Conservation (phyloP, 1,140 invertebrate genomes). For the Cyclina sinensis region DNA sequence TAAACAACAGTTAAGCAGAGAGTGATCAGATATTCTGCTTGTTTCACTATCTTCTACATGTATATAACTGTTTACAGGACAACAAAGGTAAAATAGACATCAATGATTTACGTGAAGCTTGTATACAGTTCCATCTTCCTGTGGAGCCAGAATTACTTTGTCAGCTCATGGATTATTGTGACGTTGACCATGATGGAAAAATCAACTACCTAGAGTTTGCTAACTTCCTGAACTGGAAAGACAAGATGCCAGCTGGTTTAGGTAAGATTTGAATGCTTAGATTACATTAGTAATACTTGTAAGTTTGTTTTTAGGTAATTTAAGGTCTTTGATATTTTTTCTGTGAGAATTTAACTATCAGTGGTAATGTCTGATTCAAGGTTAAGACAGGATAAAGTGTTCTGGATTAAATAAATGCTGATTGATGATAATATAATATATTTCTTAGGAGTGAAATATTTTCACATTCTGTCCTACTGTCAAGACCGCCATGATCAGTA, state of each 20-base stretch:
- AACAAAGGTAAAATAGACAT: slow-evolving; percentile 83
- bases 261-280: background rate
- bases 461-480: too few species aligned
- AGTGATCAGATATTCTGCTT: background rate
- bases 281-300: too few species aligned
- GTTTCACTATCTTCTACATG: background rate
- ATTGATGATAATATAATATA: too few species aligned
- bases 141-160: slow-evolving; percentile 83
- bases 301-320: too few species aligned
- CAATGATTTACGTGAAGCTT: slow-evolving; percentile 81
- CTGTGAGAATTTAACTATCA: too few species aligned
- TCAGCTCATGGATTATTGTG: slow-evolving; percentile 85
- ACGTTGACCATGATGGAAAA: slow-evolving; percentile 82
- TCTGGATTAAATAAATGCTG: too few species aligned
- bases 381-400: too few species aligned
- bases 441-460: too few species aligned
- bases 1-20: too few species aligned
- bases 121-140: slow-evolving; percentile 84
- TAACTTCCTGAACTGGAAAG: slow-evolving; percentile 87
- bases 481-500: too few species aligned
- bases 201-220: slow-evolving; percentile 86
- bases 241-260: slow-evolving; percentile 84
- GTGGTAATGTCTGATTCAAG: too few species aligned
- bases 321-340: too few species aligned
- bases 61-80: slow-evolving; percentile 70